A percentile compares a stretch with the other conserved stretches of the same genome.
Conservation (phyloP, 2,797 vertebrate genomes). For the Schizopygopsis malacanthus region DNA sequence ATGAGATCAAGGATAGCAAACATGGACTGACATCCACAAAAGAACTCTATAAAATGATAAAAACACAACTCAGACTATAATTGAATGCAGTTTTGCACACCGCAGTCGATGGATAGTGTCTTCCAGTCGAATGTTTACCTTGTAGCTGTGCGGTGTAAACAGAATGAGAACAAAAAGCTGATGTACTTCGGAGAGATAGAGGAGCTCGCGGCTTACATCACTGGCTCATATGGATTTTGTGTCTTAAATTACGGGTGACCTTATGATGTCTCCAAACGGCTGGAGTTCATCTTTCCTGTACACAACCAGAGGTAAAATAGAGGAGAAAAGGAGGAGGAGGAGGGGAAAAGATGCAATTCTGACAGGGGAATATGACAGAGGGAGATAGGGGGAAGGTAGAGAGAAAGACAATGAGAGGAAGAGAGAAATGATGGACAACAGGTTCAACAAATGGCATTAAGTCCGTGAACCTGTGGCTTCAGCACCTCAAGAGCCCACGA, state of each 20-base stretch:
- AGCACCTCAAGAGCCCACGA: neutral
- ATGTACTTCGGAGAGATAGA: conserved; percentile 18
- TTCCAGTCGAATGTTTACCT: neutral
- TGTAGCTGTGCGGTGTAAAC: conserved; percentile 17
- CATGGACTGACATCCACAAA: neutral
- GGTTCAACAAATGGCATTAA: conserved; percentile 40
- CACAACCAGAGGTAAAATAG: conserved; percentile 28
- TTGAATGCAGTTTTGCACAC: neutral
- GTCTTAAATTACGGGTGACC: conserved; percentile 19
- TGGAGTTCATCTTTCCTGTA: conserved; percentile 35
- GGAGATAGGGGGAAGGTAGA: conserved; percentile 1
- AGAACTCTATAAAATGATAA: neutral
- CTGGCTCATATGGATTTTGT: conserved; percentile 8
- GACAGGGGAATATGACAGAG: conserved; percentile 32
- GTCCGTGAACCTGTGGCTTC: conserved; percentile 50
- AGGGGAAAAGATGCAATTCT: conserved; percentile 20
- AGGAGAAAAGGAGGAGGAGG: conserved; percentile 21
- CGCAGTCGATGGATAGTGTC: neutral
- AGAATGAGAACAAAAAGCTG: conserved; percentile 30
- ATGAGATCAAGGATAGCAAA: neutral
- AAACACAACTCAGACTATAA: neutral
- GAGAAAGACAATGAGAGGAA: conserved; percentile 10
- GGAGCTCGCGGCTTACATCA: conserved; percentile 8
- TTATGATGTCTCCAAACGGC: conserved; percentile 31
- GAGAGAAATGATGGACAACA: conserved; percentile 10